These are phyloP conservation scores for Syncerus caffer DNA, from an alignment of 2,797 vertebrate genomes.

Conservation along the genomic window DNA sequence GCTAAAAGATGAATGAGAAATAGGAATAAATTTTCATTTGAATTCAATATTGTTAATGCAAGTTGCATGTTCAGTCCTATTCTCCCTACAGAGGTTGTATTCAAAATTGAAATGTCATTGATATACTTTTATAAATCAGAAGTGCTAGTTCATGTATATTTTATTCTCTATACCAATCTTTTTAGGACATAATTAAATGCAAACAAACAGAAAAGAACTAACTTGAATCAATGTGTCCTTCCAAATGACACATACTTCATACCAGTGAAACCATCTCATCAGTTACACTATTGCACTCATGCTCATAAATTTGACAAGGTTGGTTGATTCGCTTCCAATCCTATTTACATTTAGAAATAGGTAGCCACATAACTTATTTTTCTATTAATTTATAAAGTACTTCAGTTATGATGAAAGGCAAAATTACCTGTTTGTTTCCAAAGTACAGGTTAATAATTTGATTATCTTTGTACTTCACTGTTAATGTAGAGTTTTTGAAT, in stretches of 20 bases:
- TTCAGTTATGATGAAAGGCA: slow-evolving; percentile 45
- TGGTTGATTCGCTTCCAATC: slow-evolving; percentile 62
- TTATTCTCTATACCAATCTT: slow-evolving; percentile 56
- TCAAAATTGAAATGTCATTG: slow-evolving; percentile 70
- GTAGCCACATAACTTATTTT: slow-evolving; percentile 25
- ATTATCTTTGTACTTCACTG: neutral
- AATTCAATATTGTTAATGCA: slow-evolving; percentile 69
- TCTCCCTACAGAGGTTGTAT: slow-evolving; percentile 49
- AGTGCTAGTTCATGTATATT: slow-evolving; percentile 62
- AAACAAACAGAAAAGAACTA: slow-evolving; percentile 73
- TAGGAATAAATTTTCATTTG: slow-evolving; percentile 60
- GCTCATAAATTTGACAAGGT: slow-evolving; percentile 74
- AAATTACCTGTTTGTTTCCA: slow-evolving; percentile 5
- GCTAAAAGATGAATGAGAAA: slow-evolving; percentile 48
- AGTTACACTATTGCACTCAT: slow-evolving; percentile 13
- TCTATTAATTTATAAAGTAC: slow-evolving; percentile 68
- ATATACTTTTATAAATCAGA: slow-evolving; percentile 67
- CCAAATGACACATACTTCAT: slow-evolving; percentile 65
- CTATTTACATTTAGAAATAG: slow-evolving; percentile 66
- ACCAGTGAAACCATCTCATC: slow-evolving; percentile 70
- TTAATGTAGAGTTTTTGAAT: neutral
- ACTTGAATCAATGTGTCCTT: slow-evolving; percentile 74
- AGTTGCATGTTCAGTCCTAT: slow-evolving; percentile 48
- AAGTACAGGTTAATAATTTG: slow-evolving; percentile 37
- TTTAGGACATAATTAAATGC: slow-evolving; percentile 74